Percentiles rank a stretch among this genome's conserved stretches.
Evolutionary conservation across 2,797 vertebrate genomes (phyloP).

Genomic region (Pseudochirops corinnae): DNA sequence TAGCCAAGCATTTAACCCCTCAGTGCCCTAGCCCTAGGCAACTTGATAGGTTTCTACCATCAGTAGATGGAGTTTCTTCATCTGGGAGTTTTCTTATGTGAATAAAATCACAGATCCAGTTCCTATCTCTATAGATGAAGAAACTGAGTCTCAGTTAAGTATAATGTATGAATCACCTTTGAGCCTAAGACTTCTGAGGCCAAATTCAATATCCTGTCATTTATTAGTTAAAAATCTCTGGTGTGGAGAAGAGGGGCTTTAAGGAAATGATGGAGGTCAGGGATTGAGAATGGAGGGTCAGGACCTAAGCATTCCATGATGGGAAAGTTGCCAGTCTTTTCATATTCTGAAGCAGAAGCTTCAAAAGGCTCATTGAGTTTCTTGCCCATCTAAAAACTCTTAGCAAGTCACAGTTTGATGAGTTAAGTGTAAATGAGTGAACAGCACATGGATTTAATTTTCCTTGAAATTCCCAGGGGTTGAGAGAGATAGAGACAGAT

Average conservation of each 20-base stretch:
- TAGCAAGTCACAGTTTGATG: background rate
- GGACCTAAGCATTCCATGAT: background rate
- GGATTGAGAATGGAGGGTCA: background rate
- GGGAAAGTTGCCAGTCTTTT: background rate
- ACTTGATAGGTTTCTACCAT: background rate
- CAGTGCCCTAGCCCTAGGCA: background rate
- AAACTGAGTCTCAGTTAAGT: background rate
- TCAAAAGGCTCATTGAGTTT: slow-evolving; percentile 1
- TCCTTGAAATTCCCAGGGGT: background rate
- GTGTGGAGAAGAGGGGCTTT: background rate
- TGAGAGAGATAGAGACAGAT: background rate
- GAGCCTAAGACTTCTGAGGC: background rate
- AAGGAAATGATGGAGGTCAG: background rate
- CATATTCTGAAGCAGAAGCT: background rate
- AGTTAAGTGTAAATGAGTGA: slow-evolving; percentile 11
- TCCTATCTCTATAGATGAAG: background rate
- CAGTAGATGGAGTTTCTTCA: background rate
- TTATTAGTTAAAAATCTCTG: background rate
- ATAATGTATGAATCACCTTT: background rate
- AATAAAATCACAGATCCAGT: background rate
- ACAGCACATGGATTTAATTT: background rate
- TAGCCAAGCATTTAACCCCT: background rate
- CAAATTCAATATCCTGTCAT: background rate
- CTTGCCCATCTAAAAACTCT: background rate
- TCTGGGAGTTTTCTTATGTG: background rate